These are phyloP conservation scores for Eupithecia inturbata DNA, from an alignment of 2,888 invertebrate genomes.

Conservation along the genomic window DNA sequence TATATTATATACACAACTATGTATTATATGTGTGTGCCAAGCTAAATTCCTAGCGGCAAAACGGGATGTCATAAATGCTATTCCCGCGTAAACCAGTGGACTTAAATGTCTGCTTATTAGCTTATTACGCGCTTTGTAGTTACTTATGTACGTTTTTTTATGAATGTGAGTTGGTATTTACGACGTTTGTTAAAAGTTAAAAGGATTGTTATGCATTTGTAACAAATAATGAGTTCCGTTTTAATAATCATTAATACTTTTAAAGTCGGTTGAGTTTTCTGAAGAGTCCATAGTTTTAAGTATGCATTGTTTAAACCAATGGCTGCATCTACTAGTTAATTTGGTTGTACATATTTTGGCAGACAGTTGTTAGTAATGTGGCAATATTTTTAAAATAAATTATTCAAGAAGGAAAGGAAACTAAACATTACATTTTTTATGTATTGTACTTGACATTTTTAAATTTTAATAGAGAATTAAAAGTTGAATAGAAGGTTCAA, in stretches of 20 bases:
- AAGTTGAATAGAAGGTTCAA: too few species aligned
- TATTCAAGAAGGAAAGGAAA: too few species aligned
- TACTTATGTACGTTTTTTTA: conserved; percentile 21
- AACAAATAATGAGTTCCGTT: background rate
- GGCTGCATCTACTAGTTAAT: background rate
- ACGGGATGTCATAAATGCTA: conserved; percentile 28
- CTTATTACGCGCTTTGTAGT: conserved; percentile 17
- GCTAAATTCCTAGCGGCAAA: conserved; percentile 18
- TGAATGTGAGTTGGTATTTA: conserved; percentile 18
- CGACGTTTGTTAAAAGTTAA: background rate
- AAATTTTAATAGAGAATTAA: too few species aligned
- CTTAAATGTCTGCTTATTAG: conserved; percentile 26
- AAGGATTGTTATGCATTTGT: background rate
- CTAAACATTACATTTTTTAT: too few species aligned
- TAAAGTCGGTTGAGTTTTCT: background rate
- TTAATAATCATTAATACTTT: background rate
- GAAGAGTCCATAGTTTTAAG: background rate
- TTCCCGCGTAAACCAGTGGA: conserved; percentile 27
- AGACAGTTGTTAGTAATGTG: too few species aligned
- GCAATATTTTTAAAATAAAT: too few species aligned
- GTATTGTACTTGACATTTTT: too few species aligned
- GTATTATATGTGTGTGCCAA: conserved; percentile 3
- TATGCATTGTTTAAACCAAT: background rate
- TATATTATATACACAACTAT: background rate
- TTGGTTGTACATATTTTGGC: background rate